Evolutionary conservation across 2,888 invertebrate genomes (phyloP).

Genomic region (Criorhina ranunculi): DNA sequence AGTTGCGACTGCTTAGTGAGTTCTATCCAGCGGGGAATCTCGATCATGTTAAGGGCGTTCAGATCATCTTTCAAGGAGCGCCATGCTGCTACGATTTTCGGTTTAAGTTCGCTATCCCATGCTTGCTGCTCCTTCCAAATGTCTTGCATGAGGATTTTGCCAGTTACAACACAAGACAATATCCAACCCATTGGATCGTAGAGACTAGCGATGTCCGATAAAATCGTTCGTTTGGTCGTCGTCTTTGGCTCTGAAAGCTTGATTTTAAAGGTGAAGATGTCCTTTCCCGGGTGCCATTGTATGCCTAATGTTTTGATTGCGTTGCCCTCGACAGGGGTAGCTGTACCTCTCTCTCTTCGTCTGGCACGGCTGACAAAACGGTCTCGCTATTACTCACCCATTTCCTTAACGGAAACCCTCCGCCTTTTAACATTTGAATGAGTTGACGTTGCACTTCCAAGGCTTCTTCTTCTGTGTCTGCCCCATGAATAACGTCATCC

Average conservation of each 20-base stretch:
- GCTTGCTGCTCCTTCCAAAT: constrained; percentile 8
- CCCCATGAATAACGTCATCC: constrained; percentile 22
- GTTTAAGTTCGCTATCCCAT: constrained; percentile 20
- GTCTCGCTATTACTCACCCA: constrained; percentile 3
- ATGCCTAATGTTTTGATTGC: constrained; percentile 8
- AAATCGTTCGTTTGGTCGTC: constrained; percentile 20
- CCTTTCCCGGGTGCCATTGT: constrained; percentile 14
- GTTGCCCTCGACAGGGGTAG: not conserved
- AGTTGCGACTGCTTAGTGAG: not conserved
- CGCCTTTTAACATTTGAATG: not conserved
- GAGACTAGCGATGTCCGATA: constrained; percentile 16
- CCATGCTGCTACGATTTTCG: not conserved
- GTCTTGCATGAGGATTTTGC: constrained; percentile 24
- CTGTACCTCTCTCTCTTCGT: constrained; percentile 10
- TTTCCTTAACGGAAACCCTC: constrained; percentile 29
- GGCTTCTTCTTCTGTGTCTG: constrained; percentile 12
- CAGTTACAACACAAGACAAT: not conserved
- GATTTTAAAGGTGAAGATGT: not conserved
- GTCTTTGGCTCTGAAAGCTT: not conserved
- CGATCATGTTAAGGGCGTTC: not conserved
- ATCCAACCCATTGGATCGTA: constrained; percentile 30
- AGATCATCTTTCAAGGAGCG: not conserved
- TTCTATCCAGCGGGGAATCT: constrained; percentile 21
- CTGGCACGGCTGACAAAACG: not conserved
- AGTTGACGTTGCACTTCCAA: not conserved